phyloP scores from a whole-genome alignment of 2,888 invertebrate genomes.

The Drosophila mercatorum region DNA sequence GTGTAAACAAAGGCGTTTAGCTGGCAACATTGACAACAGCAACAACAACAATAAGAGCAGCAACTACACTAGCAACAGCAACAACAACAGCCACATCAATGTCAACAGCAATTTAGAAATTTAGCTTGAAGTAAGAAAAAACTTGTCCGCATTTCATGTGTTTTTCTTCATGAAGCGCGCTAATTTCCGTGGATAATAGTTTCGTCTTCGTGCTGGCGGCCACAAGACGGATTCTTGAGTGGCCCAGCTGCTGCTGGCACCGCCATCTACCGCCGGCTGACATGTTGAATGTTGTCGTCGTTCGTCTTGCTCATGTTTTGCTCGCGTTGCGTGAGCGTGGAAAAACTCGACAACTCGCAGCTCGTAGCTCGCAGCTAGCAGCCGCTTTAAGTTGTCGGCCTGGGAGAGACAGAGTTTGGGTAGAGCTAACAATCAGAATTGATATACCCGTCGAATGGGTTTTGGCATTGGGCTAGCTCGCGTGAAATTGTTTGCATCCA shows the following conservation, averaged over 20 bases:
- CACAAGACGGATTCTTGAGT: conserved; percentile 25
- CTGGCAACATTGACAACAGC: not conserved
- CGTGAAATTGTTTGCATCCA: conserved; percentile 61
- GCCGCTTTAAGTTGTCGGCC: conserved; percentile 58
- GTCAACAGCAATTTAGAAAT: conserved; percentile 72
- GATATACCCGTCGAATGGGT: conserved; percentile 52
- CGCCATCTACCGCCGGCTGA: conserved; percentile 33
- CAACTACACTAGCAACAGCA: conserved; percentile 8
- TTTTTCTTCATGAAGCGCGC: conserved; percentile 67
- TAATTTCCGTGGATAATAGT: conserved; percentile 78
- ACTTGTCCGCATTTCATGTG: conserved; percentile 57
- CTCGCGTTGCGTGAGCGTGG: conserved; percentile 66
- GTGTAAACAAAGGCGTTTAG: conserved; percentile 21
- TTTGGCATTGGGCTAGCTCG: conserved; percentile 29
- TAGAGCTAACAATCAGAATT: conserved; percentile 52
- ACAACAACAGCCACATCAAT: conserved; percentile 29
- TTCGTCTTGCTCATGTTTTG: conserved; percentile 61
- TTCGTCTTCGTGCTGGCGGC: conserved; percentile 59
- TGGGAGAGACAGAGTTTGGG: conserved; percentile 38
- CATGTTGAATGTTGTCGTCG: conserved; percentile 68
- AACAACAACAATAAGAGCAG: conserved; percentile 14
- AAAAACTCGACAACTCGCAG: conserved; percentile 19
- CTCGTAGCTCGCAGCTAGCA: not conserved
- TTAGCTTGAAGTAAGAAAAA: conserved; percentile 57
- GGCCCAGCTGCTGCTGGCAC: not conserved